Evolutionary conservation across 2,888 invertebrate genomes (phyloP), one percentile per base, ranked within the genome.

Genomic region (Ectropis crepuscularia): DNA sequence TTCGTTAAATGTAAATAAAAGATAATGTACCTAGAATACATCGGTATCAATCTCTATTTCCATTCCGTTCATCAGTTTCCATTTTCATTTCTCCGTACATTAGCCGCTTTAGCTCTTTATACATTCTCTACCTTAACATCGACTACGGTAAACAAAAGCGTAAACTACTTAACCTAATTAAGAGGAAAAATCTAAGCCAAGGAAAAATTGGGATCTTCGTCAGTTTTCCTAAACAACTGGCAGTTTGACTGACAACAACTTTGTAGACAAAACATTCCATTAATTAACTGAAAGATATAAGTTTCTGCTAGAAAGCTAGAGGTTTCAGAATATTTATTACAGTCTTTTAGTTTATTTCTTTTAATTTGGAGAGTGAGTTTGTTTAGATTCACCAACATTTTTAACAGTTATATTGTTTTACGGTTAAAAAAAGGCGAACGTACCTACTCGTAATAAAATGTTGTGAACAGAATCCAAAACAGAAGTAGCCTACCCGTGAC

Each of bases 141-240:
- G 80, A 80, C 85, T 76, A 28, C 1, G 83, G 82, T 77, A 80
- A 78, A 80, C 77, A 77, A 78, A 77, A 76, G 78, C 84, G 79
- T 81, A 77, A 85, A 87, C 87, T 87, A 87, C 86, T 89, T 88
- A 87, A 88, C 85, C 85, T 87, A 87, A 89, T 89, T 88, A 88
- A 81, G 74, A 70, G 75, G 72, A 83, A 85, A 87, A 86, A 81
- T 74, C 74, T 78, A 73, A 69, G 71, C 72, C 63, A 58, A 64
- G 54, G 60, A 65, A 57, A 41, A 65, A 61, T 46, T 38, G 58
- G 53, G 69, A 63, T 67, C 69, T 70, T 71, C 16, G 60, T 42
- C 59, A 51, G 67, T 69, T 69, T 65, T 51, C 50, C 57, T 65
- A 57, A 71, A 67, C 55, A 47, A 53, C 60, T 53, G 53, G 57